A percentile compares a stretch with the other conserved stretches of the same genome.
phyloP scores from a whole-genome alignment of 2,797 vertebrate species.

The Cryptoprocta ferox region DNA sequence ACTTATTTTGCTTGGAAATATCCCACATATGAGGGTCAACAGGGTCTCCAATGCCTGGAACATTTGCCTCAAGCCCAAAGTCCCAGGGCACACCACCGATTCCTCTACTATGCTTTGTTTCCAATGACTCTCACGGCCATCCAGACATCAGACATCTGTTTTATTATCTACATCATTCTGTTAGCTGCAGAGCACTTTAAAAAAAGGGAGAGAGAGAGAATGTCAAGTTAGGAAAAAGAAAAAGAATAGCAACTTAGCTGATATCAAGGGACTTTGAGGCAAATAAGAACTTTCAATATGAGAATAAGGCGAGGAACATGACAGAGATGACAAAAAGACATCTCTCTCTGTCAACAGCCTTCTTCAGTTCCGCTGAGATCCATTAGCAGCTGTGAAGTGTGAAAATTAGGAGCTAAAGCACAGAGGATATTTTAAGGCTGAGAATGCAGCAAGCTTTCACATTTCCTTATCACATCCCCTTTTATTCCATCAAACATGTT shows the following conservation, averaged over 20 bases:
- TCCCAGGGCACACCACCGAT: background rate
- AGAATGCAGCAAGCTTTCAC: conserved; percentile 67
- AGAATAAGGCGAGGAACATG: conserved; percentile 51
- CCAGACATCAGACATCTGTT: background rate
- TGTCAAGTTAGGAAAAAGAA: conserved; percentile 3
- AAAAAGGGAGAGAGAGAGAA: background rate
- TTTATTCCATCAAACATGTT: conserved; percentile 33
- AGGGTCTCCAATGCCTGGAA: background rate
- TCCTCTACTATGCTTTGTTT: background rate
- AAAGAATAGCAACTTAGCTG: conserved; percentile 16
- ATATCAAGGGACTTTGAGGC: conserved; percentile 13
- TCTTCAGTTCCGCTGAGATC: conserved; percentile 74
- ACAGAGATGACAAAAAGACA: conserved; percentile 73
- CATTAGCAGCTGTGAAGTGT: conserved; percentile 79
- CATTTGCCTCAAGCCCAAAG: background rate
- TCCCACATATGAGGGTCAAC: background rate
- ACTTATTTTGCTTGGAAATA: conserved; percentile 18
- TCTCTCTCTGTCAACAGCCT: conserved; percentile 73
- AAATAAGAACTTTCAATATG: conserved; percentile 45
- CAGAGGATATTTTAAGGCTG: conserved; percentile 74
- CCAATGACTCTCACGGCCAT: background rate
- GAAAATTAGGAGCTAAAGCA: conserved; percentile 79
- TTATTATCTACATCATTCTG: background rate
- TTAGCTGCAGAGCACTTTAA: background rate
- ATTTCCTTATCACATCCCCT: conserved; percentile 61